phyloP scores from a whole-genome alignment of 1,140 invertebrate species.

The Pseudomyrmex cubaensis region DNA sequence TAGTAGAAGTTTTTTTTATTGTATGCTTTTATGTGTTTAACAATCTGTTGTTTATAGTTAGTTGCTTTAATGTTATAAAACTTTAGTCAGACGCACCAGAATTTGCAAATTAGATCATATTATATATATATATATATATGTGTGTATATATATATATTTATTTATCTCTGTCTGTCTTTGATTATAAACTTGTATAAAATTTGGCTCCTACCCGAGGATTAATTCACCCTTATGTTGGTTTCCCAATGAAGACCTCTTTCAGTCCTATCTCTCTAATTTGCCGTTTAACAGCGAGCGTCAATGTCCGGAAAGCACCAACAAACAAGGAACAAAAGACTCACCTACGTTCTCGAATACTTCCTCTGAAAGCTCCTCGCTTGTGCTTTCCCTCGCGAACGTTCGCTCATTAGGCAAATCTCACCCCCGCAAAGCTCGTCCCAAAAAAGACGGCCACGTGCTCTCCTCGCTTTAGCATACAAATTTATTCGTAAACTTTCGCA shows the following conservation, averaged over 20 bases:
- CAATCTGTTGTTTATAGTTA: no score
- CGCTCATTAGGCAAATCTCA: conserved; percentile 75
- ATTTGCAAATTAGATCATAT: no score
- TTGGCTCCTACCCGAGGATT: neutral
- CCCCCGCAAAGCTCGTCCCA: neutral
- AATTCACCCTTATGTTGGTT: neutral
- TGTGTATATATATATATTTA: no score
- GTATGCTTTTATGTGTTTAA: no score
- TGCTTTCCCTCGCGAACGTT: conserved; percentile 52
- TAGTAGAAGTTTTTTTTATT: no score
- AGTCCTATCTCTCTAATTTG: conserved; percentile 24
- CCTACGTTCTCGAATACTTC: neutral
- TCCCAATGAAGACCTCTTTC: neutral
- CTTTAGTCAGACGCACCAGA: no score
- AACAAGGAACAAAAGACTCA: conserved; percentile 47
- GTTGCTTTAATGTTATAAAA: no score
- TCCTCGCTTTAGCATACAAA: conserved; percentile 70
- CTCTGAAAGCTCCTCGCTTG: neutral
- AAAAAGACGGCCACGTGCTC: conserved; percentile 30
- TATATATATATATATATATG: no score
- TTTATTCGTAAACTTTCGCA: conserved; percentile 79
- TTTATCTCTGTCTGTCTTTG: no score
- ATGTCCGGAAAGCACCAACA: conserved; percentile 9
- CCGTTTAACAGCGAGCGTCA: conserved; percentile 26
- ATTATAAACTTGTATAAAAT: conserved; percentile 17